These are phyloP conservation scores for Rhegmatorhina hoffmannsi DNA, from an alignment of 2,113 vertebrate genomes.

Conservation along the genomic window DNA sequence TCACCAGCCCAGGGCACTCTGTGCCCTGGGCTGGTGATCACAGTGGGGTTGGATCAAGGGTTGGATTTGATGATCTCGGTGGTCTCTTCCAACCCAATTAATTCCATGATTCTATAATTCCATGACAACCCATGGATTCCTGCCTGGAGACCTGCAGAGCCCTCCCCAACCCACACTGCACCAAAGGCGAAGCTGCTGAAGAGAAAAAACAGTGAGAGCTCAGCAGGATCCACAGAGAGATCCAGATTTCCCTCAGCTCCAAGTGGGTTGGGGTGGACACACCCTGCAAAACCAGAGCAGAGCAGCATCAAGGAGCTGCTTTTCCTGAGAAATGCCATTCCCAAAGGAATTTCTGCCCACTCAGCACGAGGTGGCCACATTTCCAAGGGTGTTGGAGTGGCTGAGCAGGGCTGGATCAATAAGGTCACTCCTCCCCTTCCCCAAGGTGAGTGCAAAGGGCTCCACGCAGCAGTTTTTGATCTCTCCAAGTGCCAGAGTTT, in stretches of 20 bases:
- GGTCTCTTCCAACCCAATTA: too few relatives aligned
- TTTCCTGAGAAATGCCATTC: background rate
- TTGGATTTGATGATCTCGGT: too few relatives aligned
- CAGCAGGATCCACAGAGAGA: background rate
- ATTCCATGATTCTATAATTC: too few relatives aligned
- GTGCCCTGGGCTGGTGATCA: too few relatives aligned
- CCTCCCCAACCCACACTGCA: background rate
- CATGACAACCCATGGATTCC: background rate
- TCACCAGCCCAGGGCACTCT: too few relatives aligned
- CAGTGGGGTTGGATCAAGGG: too few relatives aligned
- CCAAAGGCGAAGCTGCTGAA: background rate
- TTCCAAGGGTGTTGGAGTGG: background rate
- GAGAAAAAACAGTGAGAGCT: background rate
- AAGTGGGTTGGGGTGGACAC: background rate
- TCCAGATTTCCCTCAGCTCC: background rate
- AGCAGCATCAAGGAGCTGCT: background rate
- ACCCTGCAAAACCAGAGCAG: background rate
- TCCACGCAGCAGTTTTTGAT: background rate
- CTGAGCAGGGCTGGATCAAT: background rate
- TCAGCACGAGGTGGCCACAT: background rate
- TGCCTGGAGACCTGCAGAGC: background rate
- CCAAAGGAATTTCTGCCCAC: background rate
- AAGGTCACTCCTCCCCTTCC: background rate
- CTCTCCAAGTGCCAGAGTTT: background rate
- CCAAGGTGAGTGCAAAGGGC: background rate